phyloP scores from a whole-genome alignment of 2,113 vertebrate species.

The Anser cygnoides region DNA sequence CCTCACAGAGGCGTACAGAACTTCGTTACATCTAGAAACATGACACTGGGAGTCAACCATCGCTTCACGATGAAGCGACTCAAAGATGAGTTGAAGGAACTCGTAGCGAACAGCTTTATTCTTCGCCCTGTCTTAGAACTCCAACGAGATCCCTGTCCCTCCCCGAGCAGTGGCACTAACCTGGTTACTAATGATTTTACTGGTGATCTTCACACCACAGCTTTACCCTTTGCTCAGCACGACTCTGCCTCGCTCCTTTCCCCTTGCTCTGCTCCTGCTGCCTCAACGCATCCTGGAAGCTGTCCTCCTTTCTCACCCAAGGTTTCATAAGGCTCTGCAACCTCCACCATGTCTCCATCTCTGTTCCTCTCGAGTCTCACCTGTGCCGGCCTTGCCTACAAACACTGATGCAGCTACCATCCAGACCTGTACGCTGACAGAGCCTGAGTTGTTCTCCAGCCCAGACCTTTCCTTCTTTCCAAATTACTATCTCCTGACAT shows the following conservation, averaged over 20 bases:
- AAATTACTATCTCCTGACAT: background rate
- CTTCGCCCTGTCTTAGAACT: background rate
- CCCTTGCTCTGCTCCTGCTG: background rate
- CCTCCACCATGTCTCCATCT: background rate
- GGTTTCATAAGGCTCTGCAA: accelerated
- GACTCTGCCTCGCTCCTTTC: background rate
- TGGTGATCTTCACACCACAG: background rate
- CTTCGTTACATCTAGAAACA: background rate
- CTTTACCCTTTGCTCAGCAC: background rate
- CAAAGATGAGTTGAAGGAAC: background rate
- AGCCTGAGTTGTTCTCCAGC: background rate
- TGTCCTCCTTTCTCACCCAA: background rate
- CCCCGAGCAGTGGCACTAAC: background rate
- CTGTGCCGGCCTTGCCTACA: background rate
- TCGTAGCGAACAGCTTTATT: background rate
- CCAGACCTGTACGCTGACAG: background rate
- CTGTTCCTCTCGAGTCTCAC: accelerated
- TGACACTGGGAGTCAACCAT: accelerated
- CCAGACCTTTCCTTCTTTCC: background rate
- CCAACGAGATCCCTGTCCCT: background rate
- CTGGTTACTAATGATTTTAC: background rate
- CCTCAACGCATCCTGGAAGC: background rate
- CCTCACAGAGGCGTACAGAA: accelerated
- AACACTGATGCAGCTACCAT: background rate
- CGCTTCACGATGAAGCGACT: accelerated